Evolutionary conservation across 1,140 invertebrate genomes (phyloP).

Genomic region (Platorchestia sp.): DNA sequence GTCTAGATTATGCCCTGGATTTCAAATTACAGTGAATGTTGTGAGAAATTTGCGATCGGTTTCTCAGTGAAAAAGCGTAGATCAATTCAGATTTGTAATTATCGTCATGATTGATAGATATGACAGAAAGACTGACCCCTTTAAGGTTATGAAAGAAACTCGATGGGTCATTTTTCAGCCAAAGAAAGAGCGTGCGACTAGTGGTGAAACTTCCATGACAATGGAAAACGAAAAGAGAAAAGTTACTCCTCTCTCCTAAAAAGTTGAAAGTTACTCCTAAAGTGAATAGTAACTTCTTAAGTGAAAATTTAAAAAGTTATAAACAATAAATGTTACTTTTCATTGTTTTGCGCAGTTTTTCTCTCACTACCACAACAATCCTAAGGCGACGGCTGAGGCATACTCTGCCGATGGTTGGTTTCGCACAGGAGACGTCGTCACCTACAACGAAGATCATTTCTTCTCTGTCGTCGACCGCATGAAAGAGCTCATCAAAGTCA

Average conservation of each 20-base stretch:
- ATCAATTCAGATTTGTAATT: not conserved
- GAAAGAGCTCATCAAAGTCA: constrained; percentile 54
- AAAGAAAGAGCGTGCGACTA: too few species aligned
- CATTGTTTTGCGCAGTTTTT: not conserved
- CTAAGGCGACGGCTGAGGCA: not conserved
- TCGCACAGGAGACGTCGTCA: constrained; percentile 19
- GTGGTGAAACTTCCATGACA: too few species aligned
- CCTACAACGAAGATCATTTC: not conserved
- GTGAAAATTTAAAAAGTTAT: not conserved
- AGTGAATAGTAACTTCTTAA: not conserved
- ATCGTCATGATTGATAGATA: not conserved
- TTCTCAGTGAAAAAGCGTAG: not conserved
- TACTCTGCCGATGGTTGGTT: constrained; percentile 8
- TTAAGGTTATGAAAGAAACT: not conserved
- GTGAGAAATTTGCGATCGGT: not conserved
- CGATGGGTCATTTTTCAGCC: too few species aligned
- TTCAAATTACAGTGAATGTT: not conserved
- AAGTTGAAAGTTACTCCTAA: not conserved
- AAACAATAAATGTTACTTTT: not conserved
- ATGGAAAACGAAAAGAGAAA: not conserved
- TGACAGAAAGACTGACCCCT: not conserved
- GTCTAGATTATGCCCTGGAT: not conserved
- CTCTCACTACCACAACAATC: constrained; percentile 45
- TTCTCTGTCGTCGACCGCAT: constrained; percentile 46
- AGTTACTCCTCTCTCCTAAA: not conserved